Evolutionary conservation across 2,888 invertebrate species (phyloP).

Genomic region (Drosophila mimetica): DNA sequence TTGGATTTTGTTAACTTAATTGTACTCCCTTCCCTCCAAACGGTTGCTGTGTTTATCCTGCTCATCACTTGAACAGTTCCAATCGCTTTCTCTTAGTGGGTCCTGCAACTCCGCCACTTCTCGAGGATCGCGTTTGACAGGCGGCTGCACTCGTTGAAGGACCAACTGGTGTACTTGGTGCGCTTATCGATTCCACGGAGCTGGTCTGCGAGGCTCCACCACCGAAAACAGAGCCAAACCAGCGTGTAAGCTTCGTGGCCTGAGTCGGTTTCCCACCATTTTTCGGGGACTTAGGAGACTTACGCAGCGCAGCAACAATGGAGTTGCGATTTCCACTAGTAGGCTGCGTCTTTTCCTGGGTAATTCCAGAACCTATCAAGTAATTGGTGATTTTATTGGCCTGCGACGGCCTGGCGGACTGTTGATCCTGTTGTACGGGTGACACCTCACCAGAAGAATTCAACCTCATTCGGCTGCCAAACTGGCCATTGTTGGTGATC

Average conservation of each 20-base stretch:
- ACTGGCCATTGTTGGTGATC: constrained; percentile 82
- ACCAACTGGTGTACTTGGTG: constrained; percentile 56
- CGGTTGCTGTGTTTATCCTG: not conserved
- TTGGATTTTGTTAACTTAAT: constrained; percentile 1
- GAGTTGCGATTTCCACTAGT: constrained; percentile 20
- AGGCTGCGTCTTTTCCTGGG: constrained; percentile 48
- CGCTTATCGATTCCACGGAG: constrained; percentile 53
- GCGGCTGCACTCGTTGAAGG: constrained; percentile 41
- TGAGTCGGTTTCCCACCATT: constrained; percentile 71
- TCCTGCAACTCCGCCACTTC: constrained; percentile 47
- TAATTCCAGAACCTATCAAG: constrained; percentile 66
- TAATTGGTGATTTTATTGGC: constrained; percentile 83
- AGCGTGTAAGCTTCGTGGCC: constrained; percentile 81
- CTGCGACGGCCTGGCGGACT: constrained; percentile 42
- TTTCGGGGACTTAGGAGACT: constrained; percentile 80
- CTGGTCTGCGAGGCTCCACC: constrained; percentile 19
- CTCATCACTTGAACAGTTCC: constrained; percentile 56
- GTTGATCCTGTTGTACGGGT: constrained; percentile 67
- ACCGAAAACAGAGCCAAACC: constrained; percentile 67
- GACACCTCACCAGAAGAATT: constrained; percentile 80
- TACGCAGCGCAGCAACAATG: constrained; percentile 50
- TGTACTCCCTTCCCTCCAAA: too few species aligned
- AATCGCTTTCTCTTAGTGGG: constrained; percentile 62
- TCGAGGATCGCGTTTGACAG: constrained; percentile 47
- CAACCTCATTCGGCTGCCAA: constrained; percentile 79